phyloP scores from a whole-genome alignment of 1,140 invertebrate genomes.

The Listronotus oregonensis region DNA sequence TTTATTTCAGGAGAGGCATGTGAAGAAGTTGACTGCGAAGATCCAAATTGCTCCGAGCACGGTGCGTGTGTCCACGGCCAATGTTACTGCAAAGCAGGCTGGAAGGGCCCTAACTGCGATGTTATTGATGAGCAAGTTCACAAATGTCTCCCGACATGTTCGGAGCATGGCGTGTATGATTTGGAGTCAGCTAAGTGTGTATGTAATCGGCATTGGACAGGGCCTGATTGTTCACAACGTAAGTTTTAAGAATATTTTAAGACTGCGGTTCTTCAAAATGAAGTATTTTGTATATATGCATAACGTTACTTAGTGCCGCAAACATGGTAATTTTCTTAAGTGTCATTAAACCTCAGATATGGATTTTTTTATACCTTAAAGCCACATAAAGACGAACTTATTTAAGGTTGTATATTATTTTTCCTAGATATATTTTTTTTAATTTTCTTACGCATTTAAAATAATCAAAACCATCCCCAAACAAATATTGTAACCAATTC shows the following conservation, averaged over 20 bases:
- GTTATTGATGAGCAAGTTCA: constrained; percentile 87
- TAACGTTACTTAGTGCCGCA: no score
- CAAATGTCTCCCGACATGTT: constrained; percentile 87
- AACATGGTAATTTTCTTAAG: neutral
- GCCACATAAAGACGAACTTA: no score
- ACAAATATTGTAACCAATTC: no score
- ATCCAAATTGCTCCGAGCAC: constrained; percentile 87
- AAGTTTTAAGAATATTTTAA: constrained; percentile 44
- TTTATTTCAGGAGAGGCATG: constrained; percentile 56
- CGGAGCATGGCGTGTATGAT: constrained; percentile 88
- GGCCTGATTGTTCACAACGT: constrained; percentile 89
- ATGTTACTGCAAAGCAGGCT: constrained; percentile 94
- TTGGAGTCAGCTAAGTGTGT: constrained; percentile 83
- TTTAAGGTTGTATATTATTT: no score
- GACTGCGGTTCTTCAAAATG: no score
- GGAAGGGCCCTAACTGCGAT: constrained; percentile 89
- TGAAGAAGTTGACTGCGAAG: constrained; percentile 56
- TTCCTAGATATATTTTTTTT: no score
- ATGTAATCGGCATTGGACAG: constrained; percentile 88
- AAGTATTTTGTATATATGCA: no score
- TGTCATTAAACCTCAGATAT: no score
- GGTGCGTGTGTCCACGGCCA: constrained; percentile 91
- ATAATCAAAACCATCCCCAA: no score
- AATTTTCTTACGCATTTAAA: no score
- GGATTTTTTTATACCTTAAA: no score